A percentile compares a stretch with the other conserved stretches of the same genome.
Conservation (phyloP, 2,113 vertebrate genomes). For the Gobiocypris rarus region DNA sequence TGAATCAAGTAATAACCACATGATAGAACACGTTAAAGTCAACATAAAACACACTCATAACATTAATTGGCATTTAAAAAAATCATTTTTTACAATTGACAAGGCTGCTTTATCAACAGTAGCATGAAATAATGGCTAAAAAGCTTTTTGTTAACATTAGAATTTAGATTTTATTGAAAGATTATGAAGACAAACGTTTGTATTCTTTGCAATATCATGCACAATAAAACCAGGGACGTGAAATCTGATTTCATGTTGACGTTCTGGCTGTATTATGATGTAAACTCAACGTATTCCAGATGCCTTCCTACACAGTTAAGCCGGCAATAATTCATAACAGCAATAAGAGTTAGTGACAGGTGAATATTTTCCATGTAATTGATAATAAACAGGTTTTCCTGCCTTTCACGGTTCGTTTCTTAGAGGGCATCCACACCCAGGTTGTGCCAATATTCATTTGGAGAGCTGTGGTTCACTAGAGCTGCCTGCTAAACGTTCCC, state of each 20-base stretch:
- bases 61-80: background rate
- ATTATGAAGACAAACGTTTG: background rate
- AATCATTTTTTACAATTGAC: background rate
- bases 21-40: background rate
- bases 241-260: slow-evolving; percentile 9
- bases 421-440: slow-evolving; percentile 30
- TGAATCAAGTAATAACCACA: background rate
- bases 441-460: slow-evolving; percentile 29
- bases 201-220: background rate
- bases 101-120: background rate
- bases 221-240: background rate
- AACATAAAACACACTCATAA: background rate
- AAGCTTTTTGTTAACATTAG: background rate
- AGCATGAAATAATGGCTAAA: background rate
- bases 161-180: background rate
- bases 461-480: slow-evolving; percentile 13
- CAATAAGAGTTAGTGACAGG: slow-evolving; percentile 46
- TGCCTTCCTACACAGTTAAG: slow-evolving; percentile 14
- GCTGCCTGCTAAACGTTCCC: background rate
- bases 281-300: slow-evolving; percentile 8
- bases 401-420: slow-evolving; percentile 47
- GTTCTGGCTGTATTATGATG: background rate
- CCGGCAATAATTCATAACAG: slow-evolving; percentile 28
- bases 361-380: slow-evolving; percentile 54
- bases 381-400: slow-evolving; percentile 56